Percentiles rank a stretch among this genome's conserved stretches.
These are phyloP conservation scores for Epizoanthus scotinus DNA, from an alignment of 92 coral and sea anemone species.

Conservation along the genomic window DNA sequence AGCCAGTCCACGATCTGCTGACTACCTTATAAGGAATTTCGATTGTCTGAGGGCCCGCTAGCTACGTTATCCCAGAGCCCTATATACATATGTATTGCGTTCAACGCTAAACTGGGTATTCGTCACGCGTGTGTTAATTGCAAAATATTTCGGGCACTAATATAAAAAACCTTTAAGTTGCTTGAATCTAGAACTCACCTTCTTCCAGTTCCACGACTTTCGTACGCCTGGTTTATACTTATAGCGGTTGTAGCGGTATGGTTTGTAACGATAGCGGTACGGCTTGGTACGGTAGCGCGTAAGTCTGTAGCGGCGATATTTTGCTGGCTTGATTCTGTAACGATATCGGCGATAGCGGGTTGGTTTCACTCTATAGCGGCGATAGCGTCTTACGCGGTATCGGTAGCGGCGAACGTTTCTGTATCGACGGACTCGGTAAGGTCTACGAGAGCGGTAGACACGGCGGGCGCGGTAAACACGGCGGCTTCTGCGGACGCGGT, in stretches of 20 bases:
- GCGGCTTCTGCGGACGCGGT: background rate
- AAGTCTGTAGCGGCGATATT: background rate
- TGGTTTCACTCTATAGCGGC: constrained; percentile 23
- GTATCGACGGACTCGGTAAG: background rate
- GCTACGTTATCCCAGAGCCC: no score
- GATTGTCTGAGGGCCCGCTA: no score
- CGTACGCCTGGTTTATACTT: constrained; percentile 6
- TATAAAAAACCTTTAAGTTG: no score
- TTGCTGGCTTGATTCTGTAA: background rate
- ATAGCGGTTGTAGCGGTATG: constrained; percentile 7
- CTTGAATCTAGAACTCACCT: background rate
- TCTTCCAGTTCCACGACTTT: constrained; percentile 21
- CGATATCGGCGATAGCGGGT: constrained; percentile 28
- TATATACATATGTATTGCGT: no score
- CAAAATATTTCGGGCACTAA: no score
- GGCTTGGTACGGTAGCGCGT: constrained; percentile 2
- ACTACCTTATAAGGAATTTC: no score
- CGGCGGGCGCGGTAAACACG: constrained; percentile 11
- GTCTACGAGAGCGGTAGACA: background rate
- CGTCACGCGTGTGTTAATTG: no score
- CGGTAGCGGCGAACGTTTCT: background rate
- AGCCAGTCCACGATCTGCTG: no score
- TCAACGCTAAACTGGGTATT: no score
- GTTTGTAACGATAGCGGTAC: background rate
- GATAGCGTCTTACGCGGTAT: background rate